phyloP scores from a whole-genome alignment of 2,888 invertebrate genomes.

The Magallana nippona region DNA sequence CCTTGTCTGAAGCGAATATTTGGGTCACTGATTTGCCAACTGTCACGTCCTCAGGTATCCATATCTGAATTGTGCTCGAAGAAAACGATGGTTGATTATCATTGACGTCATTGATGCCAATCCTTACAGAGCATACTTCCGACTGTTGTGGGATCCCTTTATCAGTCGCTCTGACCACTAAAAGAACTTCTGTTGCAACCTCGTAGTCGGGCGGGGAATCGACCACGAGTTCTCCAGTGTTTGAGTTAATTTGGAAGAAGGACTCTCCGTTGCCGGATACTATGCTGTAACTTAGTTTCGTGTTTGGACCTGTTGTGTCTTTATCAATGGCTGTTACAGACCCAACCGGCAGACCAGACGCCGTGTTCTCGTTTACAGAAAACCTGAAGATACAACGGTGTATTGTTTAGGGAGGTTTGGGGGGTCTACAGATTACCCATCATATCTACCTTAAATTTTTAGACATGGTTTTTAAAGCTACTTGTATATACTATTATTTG shows the following conservation, averaged over 20 bases:
- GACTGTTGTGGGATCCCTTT: neutral
- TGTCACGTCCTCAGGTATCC: neutral
- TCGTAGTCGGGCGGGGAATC: neutral
- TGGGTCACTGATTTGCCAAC: neutral
- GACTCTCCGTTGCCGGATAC: neutral
- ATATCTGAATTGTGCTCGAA: neutral
- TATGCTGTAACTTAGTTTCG: neutral
- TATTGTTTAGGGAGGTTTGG: neutral
- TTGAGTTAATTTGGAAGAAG: neutral
- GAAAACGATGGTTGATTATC: neutral
- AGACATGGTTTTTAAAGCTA: too few relatives aligned
- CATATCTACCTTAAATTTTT: too few relatives aligned
- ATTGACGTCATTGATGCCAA: neutral
- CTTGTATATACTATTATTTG: too few relatives aligned
- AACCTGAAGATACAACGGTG: neutral
- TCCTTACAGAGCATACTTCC: neutral
- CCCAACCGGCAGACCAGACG: slow-evolving; percentile 50
- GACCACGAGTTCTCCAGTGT: neutral
- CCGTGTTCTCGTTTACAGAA: neutral
- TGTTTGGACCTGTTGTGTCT: slow-evolving; percentile 56
- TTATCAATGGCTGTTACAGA: slow-evolving; percentile 63
- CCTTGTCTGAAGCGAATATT: neutral
- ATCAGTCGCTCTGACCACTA: neutral
- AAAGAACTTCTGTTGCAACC: neutral
- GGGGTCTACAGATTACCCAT: too few relatives aligned